These are phyloP conservation scores for Euura lappo DNA, from an alignment of 1,140 invertebrate genomes.

Conservation along the genomic window DNA sequence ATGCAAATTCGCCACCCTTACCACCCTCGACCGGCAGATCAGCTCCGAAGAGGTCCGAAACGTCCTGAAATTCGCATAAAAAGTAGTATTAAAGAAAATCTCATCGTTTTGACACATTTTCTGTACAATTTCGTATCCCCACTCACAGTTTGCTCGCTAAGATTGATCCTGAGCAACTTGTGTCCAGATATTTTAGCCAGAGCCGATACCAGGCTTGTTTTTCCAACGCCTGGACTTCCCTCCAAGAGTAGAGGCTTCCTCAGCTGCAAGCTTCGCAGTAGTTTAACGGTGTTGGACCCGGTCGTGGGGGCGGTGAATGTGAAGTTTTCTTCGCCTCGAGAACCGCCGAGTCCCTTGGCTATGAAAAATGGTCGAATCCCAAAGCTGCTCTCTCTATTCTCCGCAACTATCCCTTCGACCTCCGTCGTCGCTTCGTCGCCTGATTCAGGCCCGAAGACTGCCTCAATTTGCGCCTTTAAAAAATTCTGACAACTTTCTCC, in stretches of 20 bases:
- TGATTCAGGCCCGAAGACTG: constrained; percentile 26
- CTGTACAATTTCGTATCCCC: background rate
- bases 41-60: constrained; percentile 97
- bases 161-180: constrained; percentile 89
- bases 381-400: constrained; percentile 56
- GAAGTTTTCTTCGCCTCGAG: constrained; percentile 59
- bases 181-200: constrained; percentile 86
- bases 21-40: constrained; percentile 94
- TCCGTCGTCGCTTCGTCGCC: constrained; percentile 27
- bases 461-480: constrained; percentile 59
- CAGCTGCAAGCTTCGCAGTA: constrained; percentile 88
- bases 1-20: constrained; percentile 85
- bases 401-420: constrained; percentile 39
- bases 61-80: constrained; percentile 68
- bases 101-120: background rate
- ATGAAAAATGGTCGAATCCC: constrained; percentile 79
- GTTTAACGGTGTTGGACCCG: constrained; percentile 78
- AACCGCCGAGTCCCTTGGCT: constrained; percentile 53
- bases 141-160: constrained; percentile 96
- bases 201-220: constrained; percentile 94
- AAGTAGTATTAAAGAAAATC: constrained; percentile 34
- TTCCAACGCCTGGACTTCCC: constrained; percentile 98
- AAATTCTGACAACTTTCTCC: constrained; percentile 60
- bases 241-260: constrained; percentile 93
- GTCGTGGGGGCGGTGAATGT: constrained; percentile 86